phyloP scores from a whole-genome alignment of 2,797 vertebrate genomes.

The Onychomys leucogaster region DNA sequence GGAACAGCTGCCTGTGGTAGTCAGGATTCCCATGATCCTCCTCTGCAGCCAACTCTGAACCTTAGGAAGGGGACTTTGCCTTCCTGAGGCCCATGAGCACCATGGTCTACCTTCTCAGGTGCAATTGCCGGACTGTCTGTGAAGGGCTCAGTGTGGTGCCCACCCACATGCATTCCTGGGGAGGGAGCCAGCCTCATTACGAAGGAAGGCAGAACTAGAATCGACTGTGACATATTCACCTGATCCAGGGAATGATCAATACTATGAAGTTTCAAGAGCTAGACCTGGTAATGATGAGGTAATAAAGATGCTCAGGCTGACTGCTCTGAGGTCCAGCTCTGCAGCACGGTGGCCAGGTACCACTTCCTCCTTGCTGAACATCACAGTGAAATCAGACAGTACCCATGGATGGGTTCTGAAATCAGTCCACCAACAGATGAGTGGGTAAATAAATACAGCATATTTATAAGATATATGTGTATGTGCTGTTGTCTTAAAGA shows the following conservation, averaged over 20 bases:
- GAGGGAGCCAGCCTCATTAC: not conserved
- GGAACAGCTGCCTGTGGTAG: not conserved
- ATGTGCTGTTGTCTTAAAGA: no score
- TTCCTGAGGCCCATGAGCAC: not conserved
- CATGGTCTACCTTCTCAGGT: not conserved
- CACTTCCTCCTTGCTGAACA: not conserved
- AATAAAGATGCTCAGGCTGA: not conserved
- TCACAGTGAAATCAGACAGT: not conserved
- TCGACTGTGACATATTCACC: not conserved
- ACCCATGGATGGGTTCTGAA: not conserved
- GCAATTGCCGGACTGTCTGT: not conserved
- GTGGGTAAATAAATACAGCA: not conserved
- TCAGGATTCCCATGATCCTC: not conserved
- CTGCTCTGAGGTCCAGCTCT: not conserved
- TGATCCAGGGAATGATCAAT: not conserved
- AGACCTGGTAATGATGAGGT: not conserved
- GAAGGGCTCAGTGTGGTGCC: not conserved
- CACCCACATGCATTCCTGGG: not conserved
- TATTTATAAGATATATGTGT: not conserved
- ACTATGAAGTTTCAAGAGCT: not conserved
- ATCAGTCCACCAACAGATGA: not conserved
- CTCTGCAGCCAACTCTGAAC: not conserved
- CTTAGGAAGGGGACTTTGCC: not conserved
- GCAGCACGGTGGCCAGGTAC: no score
- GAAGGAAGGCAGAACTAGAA: not conserved